Evolutionary conservation across 2,797 vertebrate species (phyloP), one percentile per base, ranked within the genome.

Genomic region (Mormyrops attenuatus): DNA sequence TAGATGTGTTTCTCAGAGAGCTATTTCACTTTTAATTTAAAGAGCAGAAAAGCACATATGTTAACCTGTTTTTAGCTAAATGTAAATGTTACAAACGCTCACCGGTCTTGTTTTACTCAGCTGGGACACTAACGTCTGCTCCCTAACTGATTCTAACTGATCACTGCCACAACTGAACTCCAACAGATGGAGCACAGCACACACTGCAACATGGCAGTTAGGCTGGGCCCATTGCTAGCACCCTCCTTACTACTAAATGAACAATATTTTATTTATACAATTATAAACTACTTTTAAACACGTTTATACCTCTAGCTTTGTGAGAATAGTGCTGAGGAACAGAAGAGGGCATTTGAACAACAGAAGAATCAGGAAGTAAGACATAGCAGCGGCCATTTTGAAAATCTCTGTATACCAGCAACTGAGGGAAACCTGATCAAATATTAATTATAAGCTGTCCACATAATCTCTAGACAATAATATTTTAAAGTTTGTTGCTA

Each of bases 351-450:
- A 73, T 38, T 73, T 17, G 77, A 90, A 90, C 2, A 22, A 50
- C 57, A 89, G 87, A 89, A 11, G 49, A 90, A 92, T 77, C 93
- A 95, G 96, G 95, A 95, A 96, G 95, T 94, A 89, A 50, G 88
- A 89, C 88, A 88, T 88, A 84, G 90, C 49, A 91, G 95, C 85
- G 89, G 96, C 96, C 96, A 96, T 96, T 94, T 96, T 96, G 94
- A 93, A 94, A 94, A 89, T 94, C 91, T 88, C 89, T 91, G 88
- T 86, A 85, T 91, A 53, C 53, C 91, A 47, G 87, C 47, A 90
- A 91, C 26, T 92, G 63, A 11, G 90, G 92, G 88, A 93, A 91
- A 91, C 92, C 89, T 92, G 89, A 91, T 53, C n/a, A 89, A 90
- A 88, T 90, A 49, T 5, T 50, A 87, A 77, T 49, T 9, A 0